phyloP scores from a whole-genome alignment of 92 coral and sea anemone genomes.

The Blastomussa wellsi region DNA sequence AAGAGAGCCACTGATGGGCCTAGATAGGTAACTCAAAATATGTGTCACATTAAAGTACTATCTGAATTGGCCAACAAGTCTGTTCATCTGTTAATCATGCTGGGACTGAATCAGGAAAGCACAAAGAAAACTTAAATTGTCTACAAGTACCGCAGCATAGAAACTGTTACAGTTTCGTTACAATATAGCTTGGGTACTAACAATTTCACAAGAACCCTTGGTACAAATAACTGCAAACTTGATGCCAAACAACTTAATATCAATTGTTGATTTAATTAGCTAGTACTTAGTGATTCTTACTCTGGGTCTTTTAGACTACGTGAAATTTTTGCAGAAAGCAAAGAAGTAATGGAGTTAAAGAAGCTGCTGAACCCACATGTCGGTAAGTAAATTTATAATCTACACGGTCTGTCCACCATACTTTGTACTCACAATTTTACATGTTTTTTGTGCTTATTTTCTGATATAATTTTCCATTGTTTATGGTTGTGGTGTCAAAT shows the following conservation, averaged over 20 bases:
- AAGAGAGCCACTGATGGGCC: constrained; percentile 67
- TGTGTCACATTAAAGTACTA: no score
- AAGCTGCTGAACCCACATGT: constrained; percentile 89
- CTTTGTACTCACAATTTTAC: neutral
- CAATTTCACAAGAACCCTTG: no score
- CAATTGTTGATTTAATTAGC: no score
- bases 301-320: constrained; percentile 50
- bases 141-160: no score
- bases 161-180: no score
- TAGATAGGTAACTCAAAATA: constrained; percentile 81
- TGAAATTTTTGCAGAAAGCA: constrained; percentile 63
- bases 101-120: no score
- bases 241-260: no score
- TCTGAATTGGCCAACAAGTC: no score
- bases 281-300: neutral
- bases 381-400: constrained; percentile 60
- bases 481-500: neutral
- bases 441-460: neutral
- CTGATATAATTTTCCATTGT: neutral
- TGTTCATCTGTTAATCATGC: no score
- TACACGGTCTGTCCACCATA: neutral
- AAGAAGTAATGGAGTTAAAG: constrained; percentile 81
- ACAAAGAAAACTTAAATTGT: no score
- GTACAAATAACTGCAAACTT: no score
- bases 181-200: no score